Conservation (phyloP, 2,888 invertebrate species). For the Nasonovia ribisnigri region DNA sequence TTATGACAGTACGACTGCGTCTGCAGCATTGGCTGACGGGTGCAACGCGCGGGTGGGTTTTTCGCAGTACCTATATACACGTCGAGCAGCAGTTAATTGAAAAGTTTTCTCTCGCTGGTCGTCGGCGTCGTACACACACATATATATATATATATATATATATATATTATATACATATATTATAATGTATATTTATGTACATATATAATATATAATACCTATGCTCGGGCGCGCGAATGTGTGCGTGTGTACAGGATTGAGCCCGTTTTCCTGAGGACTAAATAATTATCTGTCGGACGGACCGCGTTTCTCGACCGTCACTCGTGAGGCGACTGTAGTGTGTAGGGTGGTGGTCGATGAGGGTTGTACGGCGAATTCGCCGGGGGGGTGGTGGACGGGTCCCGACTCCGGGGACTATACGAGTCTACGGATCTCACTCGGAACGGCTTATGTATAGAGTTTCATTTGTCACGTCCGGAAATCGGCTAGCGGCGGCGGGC, state of each 20-base stretch:
- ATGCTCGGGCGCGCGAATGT: background rate
- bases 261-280: background rate
- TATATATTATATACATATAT: background rate
- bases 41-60: background rate
- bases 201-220: background rate
- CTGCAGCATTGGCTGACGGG: background rate
- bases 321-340: background rate
- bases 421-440: slow-evolving; percentile 10
- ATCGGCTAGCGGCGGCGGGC: background rate
- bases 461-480: slow-evolving; percentile 60
- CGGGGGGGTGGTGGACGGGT: background rate
- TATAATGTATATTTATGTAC: background rate
- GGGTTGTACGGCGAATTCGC: background rate
- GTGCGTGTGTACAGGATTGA: background rate
- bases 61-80: background rate
- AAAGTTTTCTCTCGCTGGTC: slow-evolving; percentile 39
- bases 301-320: background rate
- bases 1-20: background rate
- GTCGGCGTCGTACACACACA: background rate
- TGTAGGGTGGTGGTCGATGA: background rate
- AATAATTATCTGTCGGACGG: slow-evolving; percentile 53
- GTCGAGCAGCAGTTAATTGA: slow-evolving; percentile 49
- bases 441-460: slow-evolving; percentile 30
- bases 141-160: too few relatives aligned
- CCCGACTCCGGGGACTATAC: background rate